A percentile compares a stretch with the other conserved stretches of the same genome.
These are phyloP conservation scores for Cephalopterus ornatus DNA, from an alignment of 2,113 vertebrate genomes.

Conservation along the genomic window DNA sequence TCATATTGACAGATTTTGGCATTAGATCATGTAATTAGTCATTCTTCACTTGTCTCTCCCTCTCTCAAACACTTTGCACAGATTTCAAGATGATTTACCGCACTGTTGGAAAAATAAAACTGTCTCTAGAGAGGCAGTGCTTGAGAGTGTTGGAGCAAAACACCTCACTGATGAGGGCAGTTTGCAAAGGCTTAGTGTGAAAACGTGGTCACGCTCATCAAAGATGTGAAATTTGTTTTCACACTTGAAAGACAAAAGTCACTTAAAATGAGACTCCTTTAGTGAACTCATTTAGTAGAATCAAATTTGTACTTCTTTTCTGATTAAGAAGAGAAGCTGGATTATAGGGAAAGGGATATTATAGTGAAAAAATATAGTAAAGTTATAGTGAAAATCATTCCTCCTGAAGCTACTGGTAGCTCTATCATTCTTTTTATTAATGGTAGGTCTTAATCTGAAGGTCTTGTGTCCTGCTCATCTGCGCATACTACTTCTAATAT, in stretches of 20 bases:
- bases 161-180: neutral
- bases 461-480: neutral
- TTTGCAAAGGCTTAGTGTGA: neutral
- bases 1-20: neutral
- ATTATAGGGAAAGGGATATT: neutral
- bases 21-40: neutral
- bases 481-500: neutral
- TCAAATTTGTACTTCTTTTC: neutral
- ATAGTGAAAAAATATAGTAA: neutral
- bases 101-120: neutral
- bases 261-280: neutral
- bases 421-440: neutral
- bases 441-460: neutral
- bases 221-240: slow-evolving; percentile 7
- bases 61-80: neutral
- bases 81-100: neutral
- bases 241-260: neutral
- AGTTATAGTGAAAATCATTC: neutral
- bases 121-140: neutral
- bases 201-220: neutral
- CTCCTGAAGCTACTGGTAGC: neutral
- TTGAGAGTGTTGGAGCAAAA: neutral
- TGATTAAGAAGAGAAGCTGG: neutral
- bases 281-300: neutral
- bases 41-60: neutral